Evolutionary conservation across 2,113 vertebrate genomes (phyloP), one percentile per base, ranked within the genome.

Genomic region (Gopherus evgoodei): DNA sequence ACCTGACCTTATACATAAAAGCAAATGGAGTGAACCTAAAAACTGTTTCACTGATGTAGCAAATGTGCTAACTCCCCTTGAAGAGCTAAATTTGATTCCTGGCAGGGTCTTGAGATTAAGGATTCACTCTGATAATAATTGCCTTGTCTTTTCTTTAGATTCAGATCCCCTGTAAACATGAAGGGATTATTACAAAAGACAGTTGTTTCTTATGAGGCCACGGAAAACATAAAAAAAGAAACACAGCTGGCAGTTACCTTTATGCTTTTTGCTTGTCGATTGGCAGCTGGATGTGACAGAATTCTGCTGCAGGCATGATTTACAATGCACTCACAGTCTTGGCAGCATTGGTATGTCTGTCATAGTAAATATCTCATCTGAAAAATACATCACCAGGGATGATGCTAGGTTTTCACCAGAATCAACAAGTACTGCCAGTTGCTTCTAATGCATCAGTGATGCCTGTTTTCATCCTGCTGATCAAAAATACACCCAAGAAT

Each of bases 141-240:
- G 8, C 13, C 82, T 90, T 89, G 75, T 2, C 14, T 91, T 92
- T 91, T 88, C 54, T 89, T 96, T 59, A 38, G 35, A 72, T 57
- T 91, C 8, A 2, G 29, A 1, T 42, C 86, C 42, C 47, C 2
- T 87, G 31, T 29, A 84, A 85, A 76, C 21, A 47, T 75, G 52
- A 54, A 5, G 14, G 7, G 59, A 42, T 19, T 93, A 44, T 59
- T 31, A 84, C 57, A 17, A 82, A 82, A 65, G 1, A 4, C n/a
- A 93, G n/a, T 44, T 72, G 29, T 91, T 93, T 88, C 57, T 94
- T n/a, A 57, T 13, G 53, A 90, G 54, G 59, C 59, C 56, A 90
- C 76, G 56, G 8, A 78, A 27, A 84, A 80, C 31, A 88, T 78
- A 84, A 84, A 69, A 12, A 54, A 90, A 78, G 65, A 65, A 93